phyloP scores from a whole-genome alignment of 2,888 invertebrate species.

The Aelia acuminata region DNA sequence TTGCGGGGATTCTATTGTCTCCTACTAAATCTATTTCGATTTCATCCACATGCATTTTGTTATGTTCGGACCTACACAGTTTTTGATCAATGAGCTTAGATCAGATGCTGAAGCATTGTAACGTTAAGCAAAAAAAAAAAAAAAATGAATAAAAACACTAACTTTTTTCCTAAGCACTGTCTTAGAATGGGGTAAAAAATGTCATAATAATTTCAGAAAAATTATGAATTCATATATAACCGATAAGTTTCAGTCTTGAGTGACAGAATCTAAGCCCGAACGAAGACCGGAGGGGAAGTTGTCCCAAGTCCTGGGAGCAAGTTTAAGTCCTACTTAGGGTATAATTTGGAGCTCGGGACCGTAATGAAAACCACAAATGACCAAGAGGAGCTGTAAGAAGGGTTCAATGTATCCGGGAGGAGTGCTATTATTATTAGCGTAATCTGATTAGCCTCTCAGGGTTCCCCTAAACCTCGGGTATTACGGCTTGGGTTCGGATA shows the following conservation, averaged over 20 bases:
- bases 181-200: too few relatives aligned
- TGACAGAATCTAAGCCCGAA: background rate
- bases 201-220: too few relatives aligned
- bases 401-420: background rate
- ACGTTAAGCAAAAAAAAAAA: too few relatives aligned
- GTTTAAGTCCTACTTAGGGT: slow-evolving; percentile 1
- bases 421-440: background rate
- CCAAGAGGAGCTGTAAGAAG: background rate
- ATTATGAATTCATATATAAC: too few relatives aligned
- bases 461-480: background rate
- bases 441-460: slow-evolving; percentile 27
- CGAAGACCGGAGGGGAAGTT: background rate
- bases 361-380: slow-evolving; percentile 48
- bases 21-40: too few relatives aligned
- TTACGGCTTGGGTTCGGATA: background rate
- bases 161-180: too few relatives aligned
- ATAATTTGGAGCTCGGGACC: background rate
- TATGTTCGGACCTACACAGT: too few relatives aligned
- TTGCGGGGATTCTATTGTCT: too few relatives aligned
- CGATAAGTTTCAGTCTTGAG: background rate
- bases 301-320: background rate
- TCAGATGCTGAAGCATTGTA: too few relatives aligned
- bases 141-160: too few relatives aligned
- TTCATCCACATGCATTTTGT: too few relatives aligned
- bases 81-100: too few relatives aligned